These are phyloP conservation scores for Okapia johnstoni DNA, from an alignment of 2,113 vertebrate genomes.

Conservation along the genomic window DNA sequence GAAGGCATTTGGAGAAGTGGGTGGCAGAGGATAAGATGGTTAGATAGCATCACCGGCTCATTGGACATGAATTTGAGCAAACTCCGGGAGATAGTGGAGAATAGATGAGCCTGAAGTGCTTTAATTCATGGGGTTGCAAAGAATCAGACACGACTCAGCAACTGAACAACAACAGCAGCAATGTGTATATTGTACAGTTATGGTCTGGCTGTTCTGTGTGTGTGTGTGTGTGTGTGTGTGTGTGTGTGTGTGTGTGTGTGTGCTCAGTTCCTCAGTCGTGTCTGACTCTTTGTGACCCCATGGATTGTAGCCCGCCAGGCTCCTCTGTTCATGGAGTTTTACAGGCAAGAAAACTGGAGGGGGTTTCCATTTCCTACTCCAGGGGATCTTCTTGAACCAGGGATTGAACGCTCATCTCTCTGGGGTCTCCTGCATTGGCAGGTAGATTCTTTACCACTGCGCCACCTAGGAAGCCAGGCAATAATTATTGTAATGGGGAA, in stretches of 20 bases:
- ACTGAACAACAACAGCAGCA: background rate
- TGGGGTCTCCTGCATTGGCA: background rate
- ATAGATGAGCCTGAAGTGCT: background rate
- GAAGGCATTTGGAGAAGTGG: background rate
- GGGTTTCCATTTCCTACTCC: background rate
- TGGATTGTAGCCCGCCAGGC: background rate
- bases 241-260: background rate
- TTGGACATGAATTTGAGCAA: background rate
- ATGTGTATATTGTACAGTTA: background rate
- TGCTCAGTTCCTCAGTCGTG: background rate
- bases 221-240: background rate
- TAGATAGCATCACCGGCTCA: background rate
- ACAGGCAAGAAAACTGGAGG: background rate
- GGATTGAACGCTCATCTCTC: background rate
- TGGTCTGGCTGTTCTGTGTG: background rate
- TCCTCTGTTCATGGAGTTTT: background rate
- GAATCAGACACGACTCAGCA: accelerated
- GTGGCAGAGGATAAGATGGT: background rate
- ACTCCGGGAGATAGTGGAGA: background rate
- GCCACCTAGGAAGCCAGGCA: background rate
- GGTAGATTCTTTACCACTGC: background rate
- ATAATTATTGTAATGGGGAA: background rate
- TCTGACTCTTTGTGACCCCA: background rate
- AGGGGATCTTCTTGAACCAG: background rate
- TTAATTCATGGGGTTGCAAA: background rate